Evolutionary conservation across 1,140 invertebrate species (phyloP).

Genomic region (Scaptomyza hsui): DNA sequence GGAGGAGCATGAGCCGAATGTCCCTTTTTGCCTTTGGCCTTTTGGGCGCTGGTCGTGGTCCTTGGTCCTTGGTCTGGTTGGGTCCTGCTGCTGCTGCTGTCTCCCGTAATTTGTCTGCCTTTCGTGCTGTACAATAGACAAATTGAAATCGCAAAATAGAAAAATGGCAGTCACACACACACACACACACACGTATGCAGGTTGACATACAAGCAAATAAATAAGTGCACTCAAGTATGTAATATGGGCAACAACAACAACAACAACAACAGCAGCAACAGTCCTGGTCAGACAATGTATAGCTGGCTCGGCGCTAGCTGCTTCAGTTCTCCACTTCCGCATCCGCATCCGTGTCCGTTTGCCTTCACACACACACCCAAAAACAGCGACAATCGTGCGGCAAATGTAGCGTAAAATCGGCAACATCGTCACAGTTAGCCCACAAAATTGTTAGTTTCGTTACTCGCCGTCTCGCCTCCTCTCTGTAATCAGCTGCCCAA

Average conservation of each 20-base stretch:
- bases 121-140: constrained; percentile 54
- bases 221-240: constrained; percentile 82
- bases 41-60: neutral
- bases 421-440: constrained; percentile 53
- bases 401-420: constrained; percentile 79
- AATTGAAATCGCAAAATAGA: constrained; percentile 66
- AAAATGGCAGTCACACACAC: constrained; percentile 59
- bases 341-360: neutral
- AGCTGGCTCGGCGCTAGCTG: constrained; percentile 23
- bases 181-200: constrained; percentile 42
- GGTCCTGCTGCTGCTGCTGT: neutral
- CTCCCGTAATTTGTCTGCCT: constrained; percentile 43
- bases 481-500: constrained; percentile 44
- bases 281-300: constrained; percentile 54
- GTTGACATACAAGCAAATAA: constrained; percentile 81
- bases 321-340: constrained; percentile 32
- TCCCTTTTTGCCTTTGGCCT: constrained; percentile 9
- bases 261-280: constrained; percentile 25
- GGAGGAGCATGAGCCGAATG: neutral
- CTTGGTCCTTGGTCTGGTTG: neutral
- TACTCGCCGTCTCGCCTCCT: constrained; percentile 46
- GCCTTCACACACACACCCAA: constrained; percentile 1
- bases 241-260: constrained; percentile 71
- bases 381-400: constrained; percentile 61
- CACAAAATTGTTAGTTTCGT: constrained; percentile 74